Conservation (phyloP, 2,888 invertebrate genomes). For the Hypena proboscidalis region DNA sequence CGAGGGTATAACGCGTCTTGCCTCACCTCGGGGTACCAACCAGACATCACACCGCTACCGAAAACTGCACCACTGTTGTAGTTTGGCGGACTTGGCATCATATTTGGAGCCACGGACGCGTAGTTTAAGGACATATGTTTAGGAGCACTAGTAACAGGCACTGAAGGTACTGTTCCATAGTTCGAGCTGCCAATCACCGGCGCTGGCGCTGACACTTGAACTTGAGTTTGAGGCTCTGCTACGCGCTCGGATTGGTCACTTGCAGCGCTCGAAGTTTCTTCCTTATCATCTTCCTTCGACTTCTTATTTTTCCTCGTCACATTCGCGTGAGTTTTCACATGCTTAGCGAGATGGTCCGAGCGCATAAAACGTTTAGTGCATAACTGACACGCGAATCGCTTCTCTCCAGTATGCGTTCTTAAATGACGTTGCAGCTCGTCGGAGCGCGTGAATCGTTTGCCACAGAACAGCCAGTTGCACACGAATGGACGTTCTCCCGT, state of each 20-base stretch:
- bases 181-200: conserved; percentile 62
- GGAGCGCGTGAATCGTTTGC: conserved; percentile 95
- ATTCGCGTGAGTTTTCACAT: conserved; percentile 94
- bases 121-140: conserved; percentile 67
- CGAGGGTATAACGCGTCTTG: conserved; percentile 69
- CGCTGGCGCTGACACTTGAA: conserved; percentile 24
- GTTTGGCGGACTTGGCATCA: conserved; percentile 51
- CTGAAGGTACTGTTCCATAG: conserved; percentile 67
- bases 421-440: conserved; percentile 96
- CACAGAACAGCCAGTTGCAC: conserved; percentile 95
- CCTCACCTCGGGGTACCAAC: conserved; percentile 72
- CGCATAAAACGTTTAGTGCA: conserved; percentile 96
- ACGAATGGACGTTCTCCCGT: conserved; percentile 96
- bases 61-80: conserved; percentile 63
- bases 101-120: conserved; percentile 61
- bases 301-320: conserved; percentile 82
- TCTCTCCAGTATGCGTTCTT: conserved; percentile 95
- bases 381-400: conserved; percentile 93
- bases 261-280: conserved; percentile 56
- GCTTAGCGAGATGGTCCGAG: conserved; percentile 97
- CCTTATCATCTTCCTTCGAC: conserved; percentile 72
- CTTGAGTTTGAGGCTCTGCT: conserved; percentile 21
- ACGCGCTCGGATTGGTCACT: conserved; percentile 53
- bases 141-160: conserved; percentile 53
- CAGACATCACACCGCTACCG: conserved; percentile 58